phyloP scores from a whole-genome alignment of 2,888 invertebrate genomes.

The Drosophila diplacantha region DNA sequence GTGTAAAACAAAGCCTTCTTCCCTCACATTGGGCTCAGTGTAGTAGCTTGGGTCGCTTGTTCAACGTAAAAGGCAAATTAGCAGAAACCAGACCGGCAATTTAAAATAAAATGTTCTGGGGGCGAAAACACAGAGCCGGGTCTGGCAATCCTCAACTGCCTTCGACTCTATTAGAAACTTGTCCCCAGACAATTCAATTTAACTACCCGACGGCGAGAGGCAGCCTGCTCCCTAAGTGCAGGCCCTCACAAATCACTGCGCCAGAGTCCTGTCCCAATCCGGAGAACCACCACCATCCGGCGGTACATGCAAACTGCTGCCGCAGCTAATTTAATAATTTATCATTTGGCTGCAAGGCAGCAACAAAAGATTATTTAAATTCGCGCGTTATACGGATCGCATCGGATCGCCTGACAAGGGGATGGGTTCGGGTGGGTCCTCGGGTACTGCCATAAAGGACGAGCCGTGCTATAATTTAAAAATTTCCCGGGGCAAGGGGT shows the following conservation, averaged over 20 bases:
- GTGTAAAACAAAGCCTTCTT: conserved; percentile 6
- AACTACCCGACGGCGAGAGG: conserved; percentile 46
- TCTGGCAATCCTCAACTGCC: conserved; percentile 53
- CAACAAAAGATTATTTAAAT: conserved; percentile 76
- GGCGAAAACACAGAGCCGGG: conserved; percentile 30
- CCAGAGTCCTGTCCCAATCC: conserved; percentile 12
- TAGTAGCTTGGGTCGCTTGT: conserved; percentile 41
- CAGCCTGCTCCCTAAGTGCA: conserved; percentile 29
- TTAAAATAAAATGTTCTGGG: conserved; percentile 59
- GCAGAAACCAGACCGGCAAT: conserved; percentile 67
- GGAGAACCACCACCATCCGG: conserved; percentile 32
- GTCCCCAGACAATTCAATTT: conserved; percentile 74
- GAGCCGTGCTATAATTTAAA: conserved; percentile 71
- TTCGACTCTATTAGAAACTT: conserved; percentile 56
- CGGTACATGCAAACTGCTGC: conserved; percentile 63
- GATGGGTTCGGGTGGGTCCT: conserved; percentile 12
- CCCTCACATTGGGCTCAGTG: conserved; percentile 15
- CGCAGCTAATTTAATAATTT: conserved; percentile 76
- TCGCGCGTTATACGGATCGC: conserved; percentile 54
- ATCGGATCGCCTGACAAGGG: conserved; percentile 30
- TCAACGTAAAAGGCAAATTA: conserved; percentile 67
- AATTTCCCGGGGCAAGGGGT: conserved; percentile 63
- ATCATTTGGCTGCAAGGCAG: conserved; percentile 74
- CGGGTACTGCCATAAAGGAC: conserved; percentile 42
- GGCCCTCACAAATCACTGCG: conserved; percentile 49